Percentiles rank a stretch among this genome's conserved stretches.
Conservation (phyloP, 1,140 invertebrate species). For the Acromyrmex charruanus region DNA sequence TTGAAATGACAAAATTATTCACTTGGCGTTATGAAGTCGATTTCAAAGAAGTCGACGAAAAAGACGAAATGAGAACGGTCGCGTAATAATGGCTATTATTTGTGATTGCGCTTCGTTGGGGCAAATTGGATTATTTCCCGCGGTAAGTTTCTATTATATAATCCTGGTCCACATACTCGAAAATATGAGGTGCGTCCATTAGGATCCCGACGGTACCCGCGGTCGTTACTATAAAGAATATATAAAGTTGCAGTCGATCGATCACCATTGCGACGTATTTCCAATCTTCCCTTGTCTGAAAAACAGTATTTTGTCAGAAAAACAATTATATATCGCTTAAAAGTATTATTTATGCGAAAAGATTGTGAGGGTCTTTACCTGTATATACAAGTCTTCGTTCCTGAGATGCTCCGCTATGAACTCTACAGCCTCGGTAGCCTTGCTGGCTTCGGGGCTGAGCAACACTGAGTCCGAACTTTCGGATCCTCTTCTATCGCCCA, state of each 20-base stretch:
- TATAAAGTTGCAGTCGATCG: slow-evolving; percentile 98
- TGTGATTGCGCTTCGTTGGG: slow-evolving; percentile 63
- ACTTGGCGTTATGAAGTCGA: slow-evolving; percentile 17
- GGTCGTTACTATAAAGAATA: slow-evolving; percentile 99
- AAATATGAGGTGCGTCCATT: slow-evolving; percentile 99
- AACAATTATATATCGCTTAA: neutral
- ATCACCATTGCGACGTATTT: slow-evolving; percentile 99
- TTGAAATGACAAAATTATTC: slow-evolving; percentile 16
- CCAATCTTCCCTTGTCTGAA: slow-evolving; percentile 99
- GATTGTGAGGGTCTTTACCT: slow-evolving; percentile 88
- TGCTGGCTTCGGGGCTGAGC: slow-evolving; percentile 96
- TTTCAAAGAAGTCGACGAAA: slow-evolving; percentile 42
- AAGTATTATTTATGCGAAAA: neutral
- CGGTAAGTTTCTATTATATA: slow-evolving; percentile 97
- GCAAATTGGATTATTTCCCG: slow-evolving; percentile 91
- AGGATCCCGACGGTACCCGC: slow-evolving; percentile 97
- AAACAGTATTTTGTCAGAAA: neutral
- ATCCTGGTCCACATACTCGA: slow-evolving; percentile 99
- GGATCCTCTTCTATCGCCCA: slow-evolving; percentile 92
- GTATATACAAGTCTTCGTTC: slow-evolving; percentile 98
- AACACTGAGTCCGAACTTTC: slow-evolving; percentile 96
- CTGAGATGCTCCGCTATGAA: slow-evolving; percentile 99
- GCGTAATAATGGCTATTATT: slow-evolving; percentile 69
- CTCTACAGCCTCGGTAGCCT: slow-evolving; percentile 98
- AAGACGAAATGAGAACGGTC: slow-evolving; percentile 68